Base-by-base conservation (phyloP, 2,888 invertebrate genomes). In the Crocallis elinguaria region DNA sequence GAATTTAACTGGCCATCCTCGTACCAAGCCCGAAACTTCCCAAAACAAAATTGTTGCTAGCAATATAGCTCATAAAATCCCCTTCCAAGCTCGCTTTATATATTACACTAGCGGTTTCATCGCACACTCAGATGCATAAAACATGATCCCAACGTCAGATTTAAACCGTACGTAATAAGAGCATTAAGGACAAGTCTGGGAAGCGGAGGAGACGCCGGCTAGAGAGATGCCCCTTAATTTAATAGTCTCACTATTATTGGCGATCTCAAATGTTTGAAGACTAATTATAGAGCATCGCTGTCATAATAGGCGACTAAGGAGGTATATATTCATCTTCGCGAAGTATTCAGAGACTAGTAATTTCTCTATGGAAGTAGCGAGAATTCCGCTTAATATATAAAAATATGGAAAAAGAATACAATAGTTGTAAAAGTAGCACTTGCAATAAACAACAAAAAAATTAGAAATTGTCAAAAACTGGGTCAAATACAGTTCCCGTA, bases 111-210 rank as follows among this genome's bases (percentile, higher is more conserved):
- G 85, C 81, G 82, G 87, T 87, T 84, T 85, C 87, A 83, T 83
- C 87, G 87, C 83, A 79, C 81, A 82, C 85, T 82, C 75, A 81
- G 84, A 90, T 90, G 89, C 89, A 90, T 90, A 88, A 90, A 88
- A 89, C 90, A 89, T 90, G 90, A 89, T 85, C 82, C 81, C 76
- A 68, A 74, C 87, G 86, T 88, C 87, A 88, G 90, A 89, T 89
- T 89, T 89, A 89, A 90, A 87, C 88, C 85, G 82, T 80, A 82
- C 79, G 88, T 88, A 89, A 90, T 90, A 90, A 89, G 86, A 88
- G 79, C 85, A 89, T 88, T 86, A 86, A 71, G 77, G 77, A 71
- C 74, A 77, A 62, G 73, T 74, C 73, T 74, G 71, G 70, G 67
- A 75, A 71, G 72, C 73, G 75, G 65, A 61, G 64, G 70, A 73